Base-by-base conservation (phyloP, 2,888 invertebrate genomes). In the Steromphala cineraria region DNA sequence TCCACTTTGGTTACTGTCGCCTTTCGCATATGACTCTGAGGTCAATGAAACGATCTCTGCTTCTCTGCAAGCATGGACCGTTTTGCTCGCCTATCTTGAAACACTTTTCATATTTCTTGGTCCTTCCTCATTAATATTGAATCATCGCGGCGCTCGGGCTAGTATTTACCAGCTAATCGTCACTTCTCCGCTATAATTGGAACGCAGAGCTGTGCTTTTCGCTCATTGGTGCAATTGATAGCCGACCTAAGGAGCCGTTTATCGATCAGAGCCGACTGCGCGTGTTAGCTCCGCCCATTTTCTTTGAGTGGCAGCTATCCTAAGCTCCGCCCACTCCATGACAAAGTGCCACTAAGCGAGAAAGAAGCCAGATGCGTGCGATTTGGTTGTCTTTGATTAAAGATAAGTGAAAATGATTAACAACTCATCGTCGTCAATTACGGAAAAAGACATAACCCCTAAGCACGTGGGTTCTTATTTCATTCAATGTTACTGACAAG, bases 321-420 rank as follows among this genome's bases (percentile, higher is more conserved):
- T 46, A 24, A 24, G 75, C 75, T 75, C 75, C 75, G 46, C 75
- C 75, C 75, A 36, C 71, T 19, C 17, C 40, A 53, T 52, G 75
- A 52, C 46, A 46, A 74, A 75, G 24, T 53, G 40, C 52, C 24
- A 52, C 52, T 31, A 36, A 21, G 21, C 24, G 10, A 52, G 75
- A 75, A 52, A 75, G 52, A 52, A 75, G 40, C 75, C 75, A 75
- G 75, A 75, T 24, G 52, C 24, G 46, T 24, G 24, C 24, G 52
- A 52, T 52, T 75, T 75, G 53, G 75, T 52, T 52, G 19, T 46
- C 52, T 53, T 40, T 75, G 75, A 75, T 75, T 75, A 75, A 52
- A 52, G 75, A 75, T 75, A 75, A 52, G 75, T 53, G 75, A 75
- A 75, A 52, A 24, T 52, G 75, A 75, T 75, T 75, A 75, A 75